Conservation (phyloP, 2,797 vertebrate species). For the Lates japonicus region DNA sequence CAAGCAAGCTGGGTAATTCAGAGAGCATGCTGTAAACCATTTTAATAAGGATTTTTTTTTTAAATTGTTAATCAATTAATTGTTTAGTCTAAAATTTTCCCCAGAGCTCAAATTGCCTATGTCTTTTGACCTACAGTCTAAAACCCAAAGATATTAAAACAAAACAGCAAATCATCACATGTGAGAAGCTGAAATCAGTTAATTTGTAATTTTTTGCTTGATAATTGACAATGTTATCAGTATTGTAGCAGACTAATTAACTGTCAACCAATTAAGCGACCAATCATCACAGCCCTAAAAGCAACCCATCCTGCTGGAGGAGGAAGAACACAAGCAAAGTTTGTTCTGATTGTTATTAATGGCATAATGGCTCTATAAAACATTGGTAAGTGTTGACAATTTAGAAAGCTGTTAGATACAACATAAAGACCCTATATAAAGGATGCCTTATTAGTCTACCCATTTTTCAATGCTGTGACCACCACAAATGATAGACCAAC, state of each 20-base stretch:
- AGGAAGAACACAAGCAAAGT: too few species aligned
- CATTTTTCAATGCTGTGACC: neutral
- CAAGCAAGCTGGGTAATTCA: neutral
- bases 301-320: too few species aligned
- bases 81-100: neutral
- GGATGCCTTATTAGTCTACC: neutral
- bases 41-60: neutral
- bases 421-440: neutral
- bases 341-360: neutral
- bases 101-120: too few species aligned
- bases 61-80: neutral
- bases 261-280: too few species aligned
- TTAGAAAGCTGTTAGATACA: neutral
- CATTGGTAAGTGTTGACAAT: neutral
- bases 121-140: too few species aligned
- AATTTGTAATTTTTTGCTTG: neutral
- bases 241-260: too few species aligned
- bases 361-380: neutral
- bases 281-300: too few species aligned
- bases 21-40: neutral
- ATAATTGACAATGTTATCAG: neutral
- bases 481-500: neutral
- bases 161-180: neutral
- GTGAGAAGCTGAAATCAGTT: neutral
- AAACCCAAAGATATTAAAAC: neutral